These are phyloP conservation scores for Gymnogyps californianus DNA, from an alignment of 2,113 vertebrate species.

Conservation along the genomic window DNA sequence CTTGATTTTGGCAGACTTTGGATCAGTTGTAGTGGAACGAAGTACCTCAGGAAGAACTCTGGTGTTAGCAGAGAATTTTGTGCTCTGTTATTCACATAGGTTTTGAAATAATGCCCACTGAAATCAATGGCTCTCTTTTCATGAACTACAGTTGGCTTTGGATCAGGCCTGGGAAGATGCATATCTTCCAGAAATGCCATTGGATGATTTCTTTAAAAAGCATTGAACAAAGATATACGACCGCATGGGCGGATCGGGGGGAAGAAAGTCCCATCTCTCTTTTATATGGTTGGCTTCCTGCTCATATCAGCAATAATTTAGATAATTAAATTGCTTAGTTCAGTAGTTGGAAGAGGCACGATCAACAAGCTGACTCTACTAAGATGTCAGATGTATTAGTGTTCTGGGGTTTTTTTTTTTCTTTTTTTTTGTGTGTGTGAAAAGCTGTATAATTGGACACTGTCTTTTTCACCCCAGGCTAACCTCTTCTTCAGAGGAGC, in stretches of 20 bases:
- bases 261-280: neutral
- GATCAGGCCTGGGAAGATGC: neutral
- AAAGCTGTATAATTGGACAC: conserved; percentile 34
- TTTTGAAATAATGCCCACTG: neutral
- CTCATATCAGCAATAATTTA: conserved; percentile 55
- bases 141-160: conserved; percentile 4
- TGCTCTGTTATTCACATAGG: neutral
- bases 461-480: conserved; percentile 15
- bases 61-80: neutral
- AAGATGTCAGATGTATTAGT: conserved; percentile 27
- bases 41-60: neutral
- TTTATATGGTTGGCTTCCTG: conserved; percentile 34
- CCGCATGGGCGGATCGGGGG: neutral
- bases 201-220: neutral
- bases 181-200: conserved; percentile 5
- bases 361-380: conserved; percentile 37
- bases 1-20: neutral
- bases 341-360: conserved; percentile 1
- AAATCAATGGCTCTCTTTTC: conserved; percentile 23
- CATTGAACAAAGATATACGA: neutral
- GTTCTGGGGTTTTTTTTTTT: neutral
- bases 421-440: neutral
- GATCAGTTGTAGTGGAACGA: neutral
- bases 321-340: conserved; percentile 64
- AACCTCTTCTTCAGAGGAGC: conserved; percentile 16